phyloP scores from a whole-genome alignment of 2,888 invertebrate genomes.

The Agrenia bidenticulata region DNA sequence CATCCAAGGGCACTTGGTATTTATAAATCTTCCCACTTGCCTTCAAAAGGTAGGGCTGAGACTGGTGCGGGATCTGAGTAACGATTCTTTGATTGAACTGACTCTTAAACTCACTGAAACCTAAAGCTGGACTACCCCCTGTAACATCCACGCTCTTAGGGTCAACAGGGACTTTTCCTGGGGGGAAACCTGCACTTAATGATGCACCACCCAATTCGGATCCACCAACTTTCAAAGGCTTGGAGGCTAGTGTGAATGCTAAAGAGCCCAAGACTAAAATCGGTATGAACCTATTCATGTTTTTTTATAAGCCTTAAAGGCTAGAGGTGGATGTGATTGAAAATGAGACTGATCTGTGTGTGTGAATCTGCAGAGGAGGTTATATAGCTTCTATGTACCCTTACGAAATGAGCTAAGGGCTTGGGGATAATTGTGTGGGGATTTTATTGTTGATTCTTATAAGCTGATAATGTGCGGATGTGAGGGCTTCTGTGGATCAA shows the following conservation, averaged over 20 bases:
- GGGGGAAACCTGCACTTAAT: constrained; percentile 7
- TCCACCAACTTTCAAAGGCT: neutral
- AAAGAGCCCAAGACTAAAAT: constrained; percentile 7
- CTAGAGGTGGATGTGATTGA: too few relatives aligned
- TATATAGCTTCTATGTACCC: too few relatives aligned
- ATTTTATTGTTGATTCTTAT: too few relatives aligned
- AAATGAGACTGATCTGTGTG: too few relatives aligned
- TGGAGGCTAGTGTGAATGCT: neutral
- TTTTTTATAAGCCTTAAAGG: neutral
- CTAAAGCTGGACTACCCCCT: neutral
- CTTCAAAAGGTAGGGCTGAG: neutral
- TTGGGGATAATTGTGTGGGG: too few relatives aligned
- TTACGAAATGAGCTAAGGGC: too few relatives aligned
- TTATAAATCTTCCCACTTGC: neutral
- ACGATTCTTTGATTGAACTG: neutral
- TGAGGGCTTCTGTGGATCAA: too few relatives aligned
- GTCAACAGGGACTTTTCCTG: constrained; percentile 6
- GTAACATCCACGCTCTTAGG: neutral
- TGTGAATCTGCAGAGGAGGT: too few relatives aligned
- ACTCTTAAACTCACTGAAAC: neutral
- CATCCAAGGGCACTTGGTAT: neutral
- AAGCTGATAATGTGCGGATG: too few relatives aligned
- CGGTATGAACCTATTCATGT: constrained; percentile 5
- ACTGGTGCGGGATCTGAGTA: neutral
- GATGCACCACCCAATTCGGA: neutral